Percentiles rank a stretch among this genome's conserved stretches.
phyloP scores from a whole-genome alignment of 2,797 vertebrate genomes.

The Phataginus tricuspis region DNA sequence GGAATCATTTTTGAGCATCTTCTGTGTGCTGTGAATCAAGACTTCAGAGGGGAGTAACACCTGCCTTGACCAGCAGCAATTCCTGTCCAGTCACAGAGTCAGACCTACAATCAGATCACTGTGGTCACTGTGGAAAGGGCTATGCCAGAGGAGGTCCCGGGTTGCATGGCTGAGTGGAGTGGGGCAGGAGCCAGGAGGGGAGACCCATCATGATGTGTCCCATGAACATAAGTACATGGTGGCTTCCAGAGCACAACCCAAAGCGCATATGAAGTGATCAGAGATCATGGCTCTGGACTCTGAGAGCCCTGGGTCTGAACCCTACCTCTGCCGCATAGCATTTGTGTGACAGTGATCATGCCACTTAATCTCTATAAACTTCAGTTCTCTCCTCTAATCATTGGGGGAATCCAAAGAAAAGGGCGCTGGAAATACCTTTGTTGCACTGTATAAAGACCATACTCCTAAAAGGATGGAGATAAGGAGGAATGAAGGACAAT shows the following conservation, averaged over 20 bases:
- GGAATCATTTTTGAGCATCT: neutral
- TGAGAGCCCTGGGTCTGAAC: neutral
- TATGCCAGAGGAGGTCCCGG: neutral
- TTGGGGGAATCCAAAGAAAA: neutral
- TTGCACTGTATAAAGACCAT: neutral
- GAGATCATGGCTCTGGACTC: neutral
- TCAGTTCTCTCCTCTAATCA: neutral
- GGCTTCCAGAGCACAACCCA: neutral
- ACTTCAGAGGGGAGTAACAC: neutral
- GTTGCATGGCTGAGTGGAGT: neutral
- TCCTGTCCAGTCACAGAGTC: neutral
- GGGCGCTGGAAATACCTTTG: neutral
- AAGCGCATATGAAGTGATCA: neutral
- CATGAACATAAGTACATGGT: neutral
- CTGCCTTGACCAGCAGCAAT: neutral
- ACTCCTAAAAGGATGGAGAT: neutral
- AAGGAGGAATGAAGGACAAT: neutral
- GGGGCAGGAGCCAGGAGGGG: too few species aligned
- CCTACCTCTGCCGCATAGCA: neutral
- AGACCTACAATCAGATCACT: neutral
- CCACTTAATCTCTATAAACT: neutral
- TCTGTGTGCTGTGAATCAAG: neutral
- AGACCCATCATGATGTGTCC: accelerated
- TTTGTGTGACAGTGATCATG: neutral
- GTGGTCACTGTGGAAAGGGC: neutral